Evolutionary conservation across 2,797 vertebrate genomes (phyloP).

Genomic region (Paramormyrops hopkinsi): DNA sequence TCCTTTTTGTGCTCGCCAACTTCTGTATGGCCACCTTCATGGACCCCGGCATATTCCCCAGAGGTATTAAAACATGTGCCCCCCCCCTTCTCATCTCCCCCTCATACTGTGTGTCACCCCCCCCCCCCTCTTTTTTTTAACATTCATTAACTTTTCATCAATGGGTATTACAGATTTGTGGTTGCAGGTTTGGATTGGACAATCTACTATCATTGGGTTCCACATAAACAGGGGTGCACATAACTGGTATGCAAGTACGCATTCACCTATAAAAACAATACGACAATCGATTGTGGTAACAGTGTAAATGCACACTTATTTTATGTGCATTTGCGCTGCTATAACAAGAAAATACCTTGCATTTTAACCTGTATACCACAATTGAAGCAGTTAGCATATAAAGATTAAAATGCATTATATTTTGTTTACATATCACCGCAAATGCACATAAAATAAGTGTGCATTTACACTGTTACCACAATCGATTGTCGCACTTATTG

Average conservation of each 20-base stretch:
- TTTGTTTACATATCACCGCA: background rate
- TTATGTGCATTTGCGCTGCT: background rate
- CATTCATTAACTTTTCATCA: slow-evolving; percentile 6
- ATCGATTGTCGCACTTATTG: background rate
- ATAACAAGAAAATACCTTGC: background rate
- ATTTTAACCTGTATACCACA: background rate
- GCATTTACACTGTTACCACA: background rate
- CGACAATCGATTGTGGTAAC: no score
- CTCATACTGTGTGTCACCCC: background rate
- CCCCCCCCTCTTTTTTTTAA: background rate
- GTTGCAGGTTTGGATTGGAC: background rate
- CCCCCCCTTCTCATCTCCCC: background rate
- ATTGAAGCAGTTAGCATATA: background rate
- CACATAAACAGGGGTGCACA: background rate
- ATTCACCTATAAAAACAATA: background rate
- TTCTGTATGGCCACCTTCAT: slow-evolving; percentile 99
- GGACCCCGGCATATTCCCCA: slow-evolving; percentile 94
- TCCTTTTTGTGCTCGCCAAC: slow-evolving; percentile 94
- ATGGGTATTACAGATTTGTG: background rate
- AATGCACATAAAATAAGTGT: background rate
- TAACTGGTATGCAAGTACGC: background rate
- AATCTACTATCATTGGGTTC: background rate
- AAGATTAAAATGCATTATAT: background rate
- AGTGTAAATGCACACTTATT: no score
- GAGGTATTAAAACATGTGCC: slow-evolving; percentile 66